phyloP scores from a whole-genome alignment of 2,888 invertebrate species.

The Drosophila mulleri region DNA sequence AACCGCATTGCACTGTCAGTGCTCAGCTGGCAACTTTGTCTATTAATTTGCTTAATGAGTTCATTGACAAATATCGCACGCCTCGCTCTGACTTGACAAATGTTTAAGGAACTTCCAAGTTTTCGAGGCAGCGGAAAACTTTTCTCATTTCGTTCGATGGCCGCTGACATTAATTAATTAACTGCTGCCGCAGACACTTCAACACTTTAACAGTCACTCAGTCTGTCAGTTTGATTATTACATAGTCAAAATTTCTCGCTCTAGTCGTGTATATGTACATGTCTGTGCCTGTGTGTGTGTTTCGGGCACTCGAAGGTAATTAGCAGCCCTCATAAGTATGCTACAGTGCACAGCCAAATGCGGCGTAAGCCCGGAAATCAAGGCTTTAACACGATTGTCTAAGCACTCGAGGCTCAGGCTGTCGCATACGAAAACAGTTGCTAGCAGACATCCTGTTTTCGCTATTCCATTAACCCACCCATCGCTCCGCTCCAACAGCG shows the following conservation, averaged over 20 bases:
- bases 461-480: conserved; percentile 3
- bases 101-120: conserved; percentile 57
- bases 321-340: conserved; percentile 70
- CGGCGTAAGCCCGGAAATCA: conserved; percentile 73
- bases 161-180: conserved; percentile 77
- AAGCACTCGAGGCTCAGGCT: conserved; percentile 61
- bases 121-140: conserved; percentile 54
- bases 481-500: background rate
- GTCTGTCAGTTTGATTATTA: conserved; percentile 57
- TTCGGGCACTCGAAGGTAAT: conserved; percentile 66
- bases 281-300: conserved; percentile 3
- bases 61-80: conserved; percentile 77
- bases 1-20: conserved; percentile 41
- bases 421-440: conserved; percentile 42
- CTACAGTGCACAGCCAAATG: conserved; percentile 54
- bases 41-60: conserved; percentile 79
- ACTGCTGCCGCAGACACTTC: conserved; percentile 73
- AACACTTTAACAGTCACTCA: conserved; percentile 67
- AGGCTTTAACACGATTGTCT: conserved; percentile 77
- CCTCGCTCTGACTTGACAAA: conserved; percentile 44
- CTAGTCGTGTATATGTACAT: background rate
- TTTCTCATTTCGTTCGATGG: conserved; percentile 72
- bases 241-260: conserved; percentile 59
- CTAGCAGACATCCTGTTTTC: conserved; percentile 44
- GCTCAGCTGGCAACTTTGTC: conserved; percentile 73